Conservation (phyloP, 2,888 invertebrate species). For the Agrilus cyanescens region DNA sequence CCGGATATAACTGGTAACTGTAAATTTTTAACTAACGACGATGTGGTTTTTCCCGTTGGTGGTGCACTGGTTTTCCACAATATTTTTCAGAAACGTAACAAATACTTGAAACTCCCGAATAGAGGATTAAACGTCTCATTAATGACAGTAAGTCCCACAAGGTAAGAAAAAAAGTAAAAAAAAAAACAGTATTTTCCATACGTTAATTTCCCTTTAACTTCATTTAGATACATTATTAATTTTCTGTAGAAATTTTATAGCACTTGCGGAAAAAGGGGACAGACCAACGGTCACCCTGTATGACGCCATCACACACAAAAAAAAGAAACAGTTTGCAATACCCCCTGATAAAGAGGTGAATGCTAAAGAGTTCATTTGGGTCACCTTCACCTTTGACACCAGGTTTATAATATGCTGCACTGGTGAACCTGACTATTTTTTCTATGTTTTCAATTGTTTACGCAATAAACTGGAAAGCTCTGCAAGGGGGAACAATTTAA, state of each 20-base stretch:
- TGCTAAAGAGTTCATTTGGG: conserved; percentile 54
- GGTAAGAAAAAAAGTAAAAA: conserved; percentile 36
- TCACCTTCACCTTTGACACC: conserved; percentile 72
- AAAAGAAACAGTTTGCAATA: conserved; percentile 51
- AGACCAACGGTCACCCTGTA: conserved; percentile 60
- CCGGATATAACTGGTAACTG: conserved; percentile 57
- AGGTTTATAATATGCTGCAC: conserved; percentile 70
- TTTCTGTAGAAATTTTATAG: conserved; percentile 48
- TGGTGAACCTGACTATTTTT: conserved; percentile 71
- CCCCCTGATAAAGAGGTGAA: conserved; percentile 32
- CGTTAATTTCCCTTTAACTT: no score
- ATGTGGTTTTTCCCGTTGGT: conserved; percentile 71
- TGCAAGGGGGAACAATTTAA: conserved; percentile 58
- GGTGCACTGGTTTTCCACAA: conserved; percentile 66
- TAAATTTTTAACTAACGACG: conserved; percentile 59
- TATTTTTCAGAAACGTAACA: conserved; percentile 57
- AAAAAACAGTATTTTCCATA: not conserved
- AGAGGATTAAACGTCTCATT: conserved; percentile 52
- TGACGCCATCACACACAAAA: conserved; percentile 56
- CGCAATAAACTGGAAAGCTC: conserved; percentile 68
- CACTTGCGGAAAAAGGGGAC: conserved; percentile 50
- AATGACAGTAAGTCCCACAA: conserved; percentile 53
- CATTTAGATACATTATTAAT: no score
- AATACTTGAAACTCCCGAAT: conserved; percentile 56
- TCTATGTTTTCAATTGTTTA: conserved; percentile 73